Evolutionary conservation across 2,888 invertebrate species (phyloP), one percentile per base, ranked within the genome.

Genomic region (Apantesis nais): DNA sequence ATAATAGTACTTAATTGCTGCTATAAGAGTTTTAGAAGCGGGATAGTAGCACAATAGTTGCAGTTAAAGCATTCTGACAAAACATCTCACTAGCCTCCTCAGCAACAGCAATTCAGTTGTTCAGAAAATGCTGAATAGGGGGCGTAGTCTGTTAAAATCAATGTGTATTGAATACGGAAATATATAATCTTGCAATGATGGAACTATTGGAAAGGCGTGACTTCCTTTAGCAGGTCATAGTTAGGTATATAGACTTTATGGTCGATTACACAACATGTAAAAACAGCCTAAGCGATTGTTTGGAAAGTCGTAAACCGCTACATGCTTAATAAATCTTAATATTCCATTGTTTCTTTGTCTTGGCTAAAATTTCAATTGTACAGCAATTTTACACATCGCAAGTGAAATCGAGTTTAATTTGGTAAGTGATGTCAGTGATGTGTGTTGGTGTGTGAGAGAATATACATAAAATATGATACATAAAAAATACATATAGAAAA

Each of bases 291-390:
- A 78, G 76, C 82, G 77, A 86, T 87, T 86, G 88, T 87, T 86
- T 87, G 84, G 79, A 86, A 88, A 89, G 83, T 78, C 78, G 78
- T 83, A 82, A 83, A 84, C 79, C 69, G 71, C 80, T 82, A 83
- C 81, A 86, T 83, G 83, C 82, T 80, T 82, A 86, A 88, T 89
- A 89, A 89, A 89, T 88, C 85, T 87, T 87, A 83, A 87, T 87
- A 87, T 79, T 74, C 85, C 82, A 89, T 91, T 90, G 90, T 91
- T 90, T 86, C 87, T 86, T 87, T 87, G 88, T 84, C 78, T 85
- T 72, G 67, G 68, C 70, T 79, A 79, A 79, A 85, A 82, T 85
- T 85, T 86, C 85, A 87, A 86, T 85, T 83, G 81, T 78, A 80
- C 77, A 74, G 79, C 77, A 76, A 83, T 82, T 83, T 80, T 79